phyloP scores from a whole-genome alignment of 1,140 invertebrate genomes.

The Pseudomyrmex concolor region DNA sequence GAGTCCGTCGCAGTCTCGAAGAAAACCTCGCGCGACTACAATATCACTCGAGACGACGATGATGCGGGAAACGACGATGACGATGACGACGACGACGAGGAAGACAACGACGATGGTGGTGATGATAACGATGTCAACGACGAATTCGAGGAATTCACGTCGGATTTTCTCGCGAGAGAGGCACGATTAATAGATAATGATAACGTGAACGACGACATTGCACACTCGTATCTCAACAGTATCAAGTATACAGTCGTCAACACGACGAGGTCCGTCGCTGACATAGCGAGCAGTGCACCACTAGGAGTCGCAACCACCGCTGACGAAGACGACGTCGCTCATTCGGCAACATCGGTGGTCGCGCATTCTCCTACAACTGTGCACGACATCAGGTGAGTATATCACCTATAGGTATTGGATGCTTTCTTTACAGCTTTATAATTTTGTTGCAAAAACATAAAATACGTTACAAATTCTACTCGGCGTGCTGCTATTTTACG shows the following conservation, averaged over 20 bases:
- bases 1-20: background rate
- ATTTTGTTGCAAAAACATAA: conserved; percentile 13
- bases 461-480: conserved; percentile 6
- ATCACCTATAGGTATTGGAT: background rate
- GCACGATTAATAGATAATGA: conserved; percentile 45
- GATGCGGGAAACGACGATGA: background rate
- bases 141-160: conserved; percentile 54
- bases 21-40: conserved; percentile 14
- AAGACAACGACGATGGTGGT: background rate
- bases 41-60: background rate
- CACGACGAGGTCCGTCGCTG: conserved; percentile 43
- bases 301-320: conserved; percentile 32
- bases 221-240: conserved; percentile 58
- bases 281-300: conserved; percentile 12
- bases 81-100: background rate
- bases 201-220: conserved; percentile 44
- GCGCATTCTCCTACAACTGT: conserved; percentile 38
- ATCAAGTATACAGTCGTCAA: conserved; percentile 61
- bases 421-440: conserved; percentile 27
- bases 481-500: background rate
- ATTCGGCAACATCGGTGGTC: background rate
- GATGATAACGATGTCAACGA: conserved; percentile 21
- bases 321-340: conserved; percentile 41
- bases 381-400: conserved; percentile 66
- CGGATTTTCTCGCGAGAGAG: conserved; percentile 47